Base-by-base conservation (phyloP, 2,888 invertebrate genomes). In the Zootermopsis nevadensis region DNA sequence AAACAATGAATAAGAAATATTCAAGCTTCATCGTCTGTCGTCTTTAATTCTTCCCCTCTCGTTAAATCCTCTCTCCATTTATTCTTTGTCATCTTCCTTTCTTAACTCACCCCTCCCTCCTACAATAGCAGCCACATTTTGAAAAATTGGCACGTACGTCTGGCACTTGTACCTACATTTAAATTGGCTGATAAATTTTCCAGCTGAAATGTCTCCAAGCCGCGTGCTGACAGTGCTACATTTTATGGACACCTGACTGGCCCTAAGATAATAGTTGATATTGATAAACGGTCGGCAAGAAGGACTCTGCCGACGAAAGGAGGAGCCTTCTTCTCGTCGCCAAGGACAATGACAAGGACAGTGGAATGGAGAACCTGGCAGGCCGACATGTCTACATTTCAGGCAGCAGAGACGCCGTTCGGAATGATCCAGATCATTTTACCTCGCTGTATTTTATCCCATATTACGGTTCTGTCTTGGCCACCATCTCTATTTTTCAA, bases 121-220 rank as follows among this genome's bases (percentile, higher is more conserved):
- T 33, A 24, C 38, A 33, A 22, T 22, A 33, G 35, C 27, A 33
- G n/a, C 81, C 81, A 80, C 85, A 84, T 83, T 85, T 85, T 85
- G 85, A 85, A 85, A 85, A 85, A 85, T 85, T 85, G 85, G 85
- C 85, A 85, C 84, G 85, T 85, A 83, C 81, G 76, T 48, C 76
- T 80, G 82, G 69, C 83, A 82, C 85, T 84, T 85, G 85, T 85
- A 81, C 83, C 80, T 84, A 84, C 85, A 84, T 85, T 85, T 85
- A 84, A 85, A 85, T 85, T 83, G 84, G 84, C 85, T 85, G 85
- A 85, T 85, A 85, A 85, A 85, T 85, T 82, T 82, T 67, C 84
- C 60, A 48, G 66, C 79, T 77, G 79, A 82, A 82, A 60, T 66
- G 80, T 85, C 84, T 53, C 77, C 83, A 77, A 33, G 72, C 74